phyloP scores from a whole-genome alignment of 2,888 invertebrate genomes.

The Dichetophora obliterata region DNA sequence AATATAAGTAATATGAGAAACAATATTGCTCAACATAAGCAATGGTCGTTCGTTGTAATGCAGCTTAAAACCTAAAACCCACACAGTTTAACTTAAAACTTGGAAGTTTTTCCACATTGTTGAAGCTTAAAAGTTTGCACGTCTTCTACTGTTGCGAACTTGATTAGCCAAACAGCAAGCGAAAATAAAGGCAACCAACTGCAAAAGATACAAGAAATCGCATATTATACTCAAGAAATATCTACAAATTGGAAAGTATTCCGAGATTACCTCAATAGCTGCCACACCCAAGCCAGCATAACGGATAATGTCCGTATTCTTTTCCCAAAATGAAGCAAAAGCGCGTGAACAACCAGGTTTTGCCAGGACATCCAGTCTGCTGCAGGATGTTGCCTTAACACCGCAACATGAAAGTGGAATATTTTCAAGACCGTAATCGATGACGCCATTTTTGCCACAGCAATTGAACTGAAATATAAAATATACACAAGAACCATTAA shows the following conservation, averaged over 20 bases:
- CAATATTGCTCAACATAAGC: not conserved
- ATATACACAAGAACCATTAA: not conserved
- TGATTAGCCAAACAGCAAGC: constrained; percentile 89
- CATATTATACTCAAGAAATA: not conserved
- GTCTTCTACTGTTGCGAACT: constrained; percentile 83
- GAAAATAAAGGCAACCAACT: constrained; percentile 85
- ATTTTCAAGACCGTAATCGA: constrained; percentile 54
- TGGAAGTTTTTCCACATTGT: not conserved
- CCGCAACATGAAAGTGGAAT: constrained; percentile 64
- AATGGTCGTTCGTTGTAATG: not conserved
- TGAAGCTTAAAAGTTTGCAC: constrained; percentile 73
- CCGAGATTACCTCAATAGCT: constrained; percentile 75
- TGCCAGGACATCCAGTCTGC: constrained; percentile 45
- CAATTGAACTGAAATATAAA: constrained; percentile 58
- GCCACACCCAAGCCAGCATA: constrained; percentile 79
- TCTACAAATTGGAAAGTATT: not conserved
- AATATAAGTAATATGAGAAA: not conserved
- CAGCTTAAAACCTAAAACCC: not conserved
- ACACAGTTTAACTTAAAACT: not conserved
- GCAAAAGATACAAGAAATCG: constrained; percentile 23
- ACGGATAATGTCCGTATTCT: constrained; percentile 71
- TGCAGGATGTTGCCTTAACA: constrained; percentile 54
- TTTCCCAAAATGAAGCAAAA: constrained; percentile 68
- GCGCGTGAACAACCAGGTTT: constrained; percentile 58
- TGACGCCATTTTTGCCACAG: constrained; percentile 59